Evolutionary conservation across 2,888 invertebrate genomes (phyloP).

Genomic region (Meandrusa payeni): DNA sequence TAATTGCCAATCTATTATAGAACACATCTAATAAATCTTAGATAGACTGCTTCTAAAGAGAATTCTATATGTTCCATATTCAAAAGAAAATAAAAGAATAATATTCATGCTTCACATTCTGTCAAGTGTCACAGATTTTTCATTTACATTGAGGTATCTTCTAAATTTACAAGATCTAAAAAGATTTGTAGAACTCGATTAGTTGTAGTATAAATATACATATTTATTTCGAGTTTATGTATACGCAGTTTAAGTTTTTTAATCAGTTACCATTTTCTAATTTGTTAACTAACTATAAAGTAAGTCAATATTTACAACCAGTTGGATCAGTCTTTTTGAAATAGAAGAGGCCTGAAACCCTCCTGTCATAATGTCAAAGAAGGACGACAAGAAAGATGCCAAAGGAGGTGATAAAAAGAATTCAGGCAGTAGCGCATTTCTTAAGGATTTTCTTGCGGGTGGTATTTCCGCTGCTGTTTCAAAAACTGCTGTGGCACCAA

Average conservation of each 20-base stretch:
- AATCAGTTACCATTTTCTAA: too few species aligned
- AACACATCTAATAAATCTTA: too few species aligned
- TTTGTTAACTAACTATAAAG: too few species aligned
- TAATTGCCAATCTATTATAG: too few species aligned
- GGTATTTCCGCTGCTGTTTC: conserved; percentile 96
- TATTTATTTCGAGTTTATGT: too few species aligned
- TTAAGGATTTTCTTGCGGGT: conserved; percentile 95
- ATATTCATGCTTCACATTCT: conserved; percentile 11
- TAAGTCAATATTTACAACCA: too few species aligned
- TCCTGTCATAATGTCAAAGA: conserved; percentile 14
- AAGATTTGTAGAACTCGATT: too few species aligned
- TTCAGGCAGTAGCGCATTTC: conserved; percentile 82
- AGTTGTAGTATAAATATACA: too few species aligned
- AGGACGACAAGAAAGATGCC: conserved; percentile 24
- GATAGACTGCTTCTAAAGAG: conserved; percentile 19
- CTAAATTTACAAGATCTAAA: not conserved
- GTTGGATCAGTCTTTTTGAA: too few species aligned
- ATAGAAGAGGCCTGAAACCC: too few species aligned
- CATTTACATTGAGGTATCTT: not conserved
- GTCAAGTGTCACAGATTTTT: conserved; percentile 16
- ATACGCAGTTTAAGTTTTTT: too few species aligned
- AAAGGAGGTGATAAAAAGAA: conserved; percentile 31
- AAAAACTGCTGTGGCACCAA: conserved; percentile 96
- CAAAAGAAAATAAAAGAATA: conserved; percentile 33
- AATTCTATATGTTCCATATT: conserved; percentile 36